These are phyloP conservation scores for Orchesellides sinensis DNA, from an alignment of 2,888 invertebrate species.

Conservation along the genomic window DNA sequence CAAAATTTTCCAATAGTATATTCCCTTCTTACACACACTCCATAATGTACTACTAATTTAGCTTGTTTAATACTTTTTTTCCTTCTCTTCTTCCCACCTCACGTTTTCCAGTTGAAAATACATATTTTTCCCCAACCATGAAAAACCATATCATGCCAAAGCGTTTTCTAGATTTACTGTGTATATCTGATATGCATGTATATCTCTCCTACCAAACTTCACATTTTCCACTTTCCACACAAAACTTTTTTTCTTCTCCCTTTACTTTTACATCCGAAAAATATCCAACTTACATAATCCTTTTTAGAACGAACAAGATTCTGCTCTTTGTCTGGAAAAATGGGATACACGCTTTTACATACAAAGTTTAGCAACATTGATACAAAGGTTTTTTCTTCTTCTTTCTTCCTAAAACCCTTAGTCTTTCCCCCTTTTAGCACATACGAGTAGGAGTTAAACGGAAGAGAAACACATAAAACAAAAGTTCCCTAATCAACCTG, in stretches of 20 bases:
- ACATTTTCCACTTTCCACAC: not conserved
- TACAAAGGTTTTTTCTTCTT: not conserved
- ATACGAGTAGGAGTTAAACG: not conserved
- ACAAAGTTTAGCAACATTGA: not conserved
- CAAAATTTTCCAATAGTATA: not conserved
- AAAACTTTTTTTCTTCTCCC: conserved; percentile 6
- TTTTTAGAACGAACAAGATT: conserved; percentile 37
- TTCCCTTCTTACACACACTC: too few species aligned
- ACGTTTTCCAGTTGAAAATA: not conserved
- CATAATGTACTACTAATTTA: conserved; percentile 5
- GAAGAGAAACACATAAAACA: conserved; percentile 21
- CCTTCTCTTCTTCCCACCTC: not conserved
- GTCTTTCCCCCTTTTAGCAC: not conserved
- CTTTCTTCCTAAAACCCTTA: conserved; percentile 3
- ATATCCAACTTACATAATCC: conserved; percentile 24
- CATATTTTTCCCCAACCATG: not conserved
- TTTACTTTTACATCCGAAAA: not conserved
- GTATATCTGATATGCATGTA: not conserved
- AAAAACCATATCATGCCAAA: too few species aligned
- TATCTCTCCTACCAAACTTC: not conserved
- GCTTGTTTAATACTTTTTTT: not conserved
- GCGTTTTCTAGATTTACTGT: too few species aligned
- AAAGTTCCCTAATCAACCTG: conserved; percentile 43
- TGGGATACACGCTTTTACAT: not conserved
- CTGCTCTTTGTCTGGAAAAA: conserved; percentile 40